Conservation (phyloP, 2,888 invertebrate genomes). For the Callinectes sapidus region DNA sequence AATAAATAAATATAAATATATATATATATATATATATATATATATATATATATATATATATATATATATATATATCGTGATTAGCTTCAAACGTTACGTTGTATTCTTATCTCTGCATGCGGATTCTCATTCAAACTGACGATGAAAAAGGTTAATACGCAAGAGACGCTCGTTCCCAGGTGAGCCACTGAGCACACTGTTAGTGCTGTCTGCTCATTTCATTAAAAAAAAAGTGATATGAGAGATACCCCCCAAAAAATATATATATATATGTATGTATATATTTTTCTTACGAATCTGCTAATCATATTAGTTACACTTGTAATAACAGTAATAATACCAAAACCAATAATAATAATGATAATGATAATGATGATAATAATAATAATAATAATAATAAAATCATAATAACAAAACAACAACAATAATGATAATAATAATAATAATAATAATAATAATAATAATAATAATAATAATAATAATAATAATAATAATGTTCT, state of each 20-base stretch:
- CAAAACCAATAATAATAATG: neutral
- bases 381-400: neutral
- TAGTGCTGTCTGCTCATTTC: neutral
- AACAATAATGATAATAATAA: neutral
- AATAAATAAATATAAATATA: constrained; percentile 40
- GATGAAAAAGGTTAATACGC: neutral
- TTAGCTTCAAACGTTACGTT: neutral
- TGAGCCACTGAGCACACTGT: neutral
- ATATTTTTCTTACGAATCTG: neutral
- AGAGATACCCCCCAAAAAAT: no score
- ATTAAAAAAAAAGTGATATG: neutral
- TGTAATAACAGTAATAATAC: neutral
- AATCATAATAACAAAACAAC: neutral
- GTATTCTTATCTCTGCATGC: neutral
- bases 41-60: constrained; percentile 1
- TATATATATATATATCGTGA: neutral
- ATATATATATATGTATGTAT: no score
- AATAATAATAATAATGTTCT: neutral
- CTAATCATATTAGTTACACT: neutral
- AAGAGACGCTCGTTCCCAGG: neutral
- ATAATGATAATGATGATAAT: neutral
- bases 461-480: neutral
- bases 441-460: constrained; percentile 2
- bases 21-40: neutral
- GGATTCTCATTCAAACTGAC: neutral